Base-by-base conservation (phyloP, 2,113 vertebrate genomes). In the Plecturocebus donacophilus region DNA sequence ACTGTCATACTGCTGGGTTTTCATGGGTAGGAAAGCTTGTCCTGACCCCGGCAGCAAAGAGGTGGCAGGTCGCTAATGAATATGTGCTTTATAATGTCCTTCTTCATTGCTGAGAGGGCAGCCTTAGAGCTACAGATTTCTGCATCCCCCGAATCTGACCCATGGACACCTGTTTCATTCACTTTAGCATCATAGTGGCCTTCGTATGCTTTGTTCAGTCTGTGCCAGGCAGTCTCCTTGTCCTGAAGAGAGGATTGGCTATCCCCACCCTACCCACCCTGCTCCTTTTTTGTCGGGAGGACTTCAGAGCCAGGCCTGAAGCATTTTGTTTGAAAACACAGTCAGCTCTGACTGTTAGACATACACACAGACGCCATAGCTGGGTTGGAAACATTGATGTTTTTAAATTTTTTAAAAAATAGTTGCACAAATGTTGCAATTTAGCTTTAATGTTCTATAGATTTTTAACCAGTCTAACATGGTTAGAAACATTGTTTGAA, bases 381-480 rank as follows among this genome's bases (percentile, higher is more conserved):
- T 94, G 87, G 96, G 95, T 86, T 93, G 95, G 96, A 96, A 98
- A 97, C 97, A 86, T 14, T 1, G 80, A 56, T 4, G 3, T 81
- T 80, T 96, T 21, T n/a, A 49, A 75, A 71, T 35, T 66, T 61
- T 79, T 92, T 95, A 77, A 2, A 86, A 95, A 97, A 56, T 98
- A 98, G 97, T 98, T 96, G 97, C 42, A 98, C 91, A 86, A 96
- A 96, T 97, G 98, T 98, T 98, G 96, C 98, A 98, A 96, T 98
- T 98, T 97, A 98, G 94, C 97, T 98, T 98, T 98, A 90, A 98
- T 90, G 98, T 96, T 42, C 97, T 94, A 27, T 95, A 98, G 97
- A 27, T 97, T 97, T 97, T 98, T 93, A 97, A 94, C 82, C 98
- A 96, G 94, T 90, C 97, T 91, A 97, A 83, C 90, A 80, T 97